Conservation (phyloP, 2,888 invertebrate genomes). For the Scaptomyza cyrtandrae region DNA sequence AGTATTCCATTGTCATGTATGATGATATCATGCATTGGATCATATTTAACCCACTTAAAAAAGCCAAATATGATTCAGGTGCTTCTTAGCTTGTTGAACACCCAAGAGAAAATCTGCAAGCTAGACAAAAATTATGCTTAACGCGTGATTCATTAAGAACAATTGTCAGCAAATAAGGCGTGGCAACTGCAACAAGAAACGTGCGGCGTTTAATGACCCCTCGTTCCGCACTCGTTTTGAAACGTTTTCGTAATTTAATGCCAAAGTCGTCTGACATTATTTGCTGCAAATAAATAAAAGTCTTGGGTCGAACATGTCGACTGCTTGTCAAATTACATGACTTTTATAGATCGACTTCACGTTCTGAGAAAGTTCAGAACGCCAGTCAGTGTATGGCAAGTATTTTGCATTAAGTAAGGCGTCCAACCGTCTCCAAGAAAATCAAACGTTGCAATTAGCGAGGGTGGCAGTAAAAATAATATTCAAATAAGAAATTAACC, state of each 20-base stretch:
- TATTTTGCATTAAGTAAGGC: constrained; percentile 16
- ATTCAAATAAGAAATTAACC: too few species aligned
- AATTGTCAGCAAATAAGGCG: constrained; percentile 42
- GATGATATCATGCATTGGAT: neutral
- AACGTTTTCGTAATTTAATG: constrained; percentile 33
- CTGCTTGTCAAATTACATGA: constrained; percentile 56
- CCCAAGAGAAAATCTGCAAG: neutral
- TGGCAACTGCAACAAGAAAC: constrained; percentile 36
- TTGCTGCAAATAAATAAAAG: constrained; percentile 26
- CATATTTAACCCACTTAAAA: constrained; percentile 12
- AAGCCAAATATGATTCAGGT: constrained; percentile 13
- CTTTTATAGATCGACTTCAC: constrained; percentile 19
- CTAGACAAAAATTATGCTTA: constrained; percentile 9
- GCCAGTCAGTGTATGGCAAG: neutral
- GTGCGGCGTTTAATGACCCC: constrained; percentile 72
- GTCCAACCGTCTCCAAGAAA: constrained; percentile 28
- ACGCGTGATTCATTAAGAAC: constrained; percentile 38
- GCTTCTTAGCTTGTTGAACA: neutral
- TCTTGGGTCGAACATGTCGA: constrained; percentile 30
- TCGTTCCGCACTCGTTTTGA: constrained; percentile 19
- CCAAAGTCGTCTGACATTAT: neutral
- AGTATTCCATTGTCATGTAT: neutral
- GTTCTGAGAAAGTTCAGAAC: constrained; percentile 14
- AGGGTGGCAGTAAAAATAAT: constrained; percentile 17
- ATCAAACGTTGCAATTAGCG: constrained; percentile 17